These are phyloP conservation scores for Amazona vittata DNA, from an alignment of 2,113 vertebrate genomes.

Conservation along the genomic window DNA sequence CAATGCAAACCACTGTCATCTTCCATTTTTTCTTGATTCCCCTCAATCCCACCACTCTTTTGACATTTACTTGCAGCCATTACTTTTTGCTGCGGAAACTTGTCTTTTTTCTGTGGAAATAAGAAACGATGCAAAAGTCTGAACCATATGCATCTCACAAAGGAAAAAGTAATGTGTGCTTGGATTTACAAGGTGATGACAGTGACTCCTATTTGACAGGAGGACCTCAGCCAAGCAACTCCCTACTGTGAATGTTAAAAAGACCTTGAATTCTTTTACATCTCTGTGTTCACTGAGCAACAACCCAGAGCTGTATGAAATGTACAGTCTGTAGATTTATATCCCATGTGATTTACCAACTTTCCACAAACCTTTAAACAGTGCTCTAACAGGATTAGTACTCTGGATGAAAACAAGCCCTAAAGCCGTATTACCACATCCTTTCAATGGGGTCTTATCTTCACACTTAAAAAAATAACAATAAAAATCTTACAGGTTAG, in stretches of 20 bases:
- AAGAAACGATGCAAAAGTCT: background rate
- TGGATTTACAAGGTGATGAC: background rate
- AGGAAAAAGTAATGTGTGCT: background rate
- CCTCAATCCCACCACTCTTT: background rate
- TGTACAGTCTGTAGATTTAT: background rate
- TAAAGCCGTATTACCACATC: conserved; percentile 26
- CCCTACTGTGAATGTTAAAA: background rate
- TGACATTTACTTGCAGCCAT: background rate
- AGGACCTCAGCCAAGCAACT: background rate
- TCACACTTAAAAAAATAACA: background rate
- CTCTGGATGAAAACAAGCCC: conserved; percentile 33
- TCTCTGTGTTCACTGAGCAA: background rate
- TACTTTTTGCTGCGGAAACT: background rate
- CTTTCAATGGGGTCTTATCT: conserved; percentile 26
- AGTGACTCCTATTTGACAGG: background rate
- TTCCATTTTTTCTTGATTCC: background rate
- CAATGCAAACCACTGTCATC: accelerated
- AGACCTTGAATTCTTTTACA: background rate
- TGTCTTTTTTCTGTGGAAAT: background rate
- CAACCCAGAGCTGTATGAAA: background rate
- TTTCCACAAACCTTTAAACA: conserved; percentile 40
- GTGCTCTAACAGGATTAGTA: conserved; percentile 44
- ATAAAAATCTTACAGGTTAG: background rate
- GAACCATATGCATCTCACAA: background rate
- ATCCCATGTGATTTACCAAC: conserved; percentile 27